phyloP scores from a whole-genome alignment of 30 jellyfish, hydroid and myxozoan species.

The Turritopsis rubra region DNA sequence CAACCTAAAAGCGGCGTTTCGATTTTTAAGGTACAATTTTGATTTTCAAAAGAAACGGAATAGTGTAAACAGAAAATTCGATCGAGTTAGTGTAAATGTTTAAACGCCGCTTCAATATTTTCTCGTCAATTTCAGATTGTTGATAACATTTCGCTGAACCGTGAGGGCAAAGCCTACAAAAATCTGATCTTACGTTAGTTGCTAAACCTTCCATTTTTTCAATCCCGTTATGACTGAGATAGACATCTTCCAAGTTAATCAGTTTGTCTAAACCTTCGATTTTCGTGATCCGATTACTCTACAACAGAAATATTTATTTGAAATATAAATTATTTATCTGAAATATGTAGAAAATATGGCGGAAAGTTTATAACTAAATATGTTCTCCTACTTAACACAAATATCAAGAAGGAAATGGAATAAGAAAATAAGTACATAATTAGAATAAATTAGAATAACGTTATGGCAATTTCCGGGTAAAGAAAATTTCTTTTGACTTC shows the following conservation, averaged over 20 bases:
- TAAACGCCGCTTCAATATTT: neutral
- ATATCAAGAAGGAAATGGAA: neutral
- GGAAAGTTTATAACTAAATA: neutral
- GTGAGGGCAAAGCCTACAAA: too few relatives aligned
- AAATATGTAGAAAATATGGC: too few relatives aligned
- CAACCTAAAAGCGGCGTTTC: too few relatives aligned
- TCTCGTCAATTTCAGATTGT: neutral
- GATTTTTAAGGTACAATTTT: too few relatives aligned
- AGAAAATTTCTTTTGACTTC: neutral
- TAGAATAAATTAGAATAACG: neutral
- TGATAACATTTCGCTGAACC: too few relatives aligned
- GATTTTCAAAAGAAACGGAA: too few relatives aligned
- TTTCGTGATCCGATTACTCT: constrained; percentile 82
- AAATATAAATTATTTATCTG: too few relatives aligned
- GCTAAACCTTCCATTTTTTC: constrained; percentile 65
- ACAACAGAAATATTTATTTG: constrained; percentile 5
- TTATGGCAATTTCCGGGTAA: neutral
- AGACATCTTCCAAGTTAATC: constrained; percentile 57
- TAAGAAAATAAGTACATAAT: too few relatives aligned
- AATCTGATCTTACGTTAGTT: constrained; percentile 49
- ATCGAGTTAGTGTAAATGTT: too few relatives aligned
- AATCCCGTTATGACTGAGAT: constrained; percentile 84
- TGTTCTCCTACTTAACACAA: neutral
- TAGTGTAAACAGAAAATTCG: too few relatives aligned
- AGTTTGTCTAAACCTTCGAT: constrained; percentile 72